Evolutionary conservation across 1,140 invertebrate genomes (phyloP), one percentile per base, ranked within the genome.

Genomic region (Papilio polytes): DNA sequence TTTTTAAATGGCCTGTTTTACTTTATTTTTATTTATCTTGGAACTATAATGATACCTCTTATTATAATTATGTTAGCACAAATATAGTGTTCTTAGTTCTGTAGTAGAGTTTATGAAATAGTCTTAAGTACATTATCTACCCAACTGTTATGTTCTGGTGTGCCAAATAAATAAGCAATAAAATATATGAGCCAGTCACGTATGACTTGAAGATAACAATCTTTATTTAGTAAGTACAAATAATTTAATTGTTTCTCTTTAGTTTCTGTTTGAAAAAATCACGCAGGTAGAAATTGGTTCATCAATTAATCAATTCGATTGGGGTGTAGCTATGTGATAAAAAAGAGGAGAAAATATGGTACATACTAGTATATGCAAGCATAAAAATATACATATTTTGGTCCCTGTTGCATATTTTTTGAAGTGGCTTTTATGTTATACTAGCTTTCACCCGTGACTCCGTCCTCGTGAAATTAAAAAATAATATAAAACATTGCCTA

Each of bases 111-210:
- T 26, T 56, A 56, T 1, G 15, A 13, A n/a, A 18, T 56, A 2
- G 18, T 56, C 18, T 18, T n/a, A 8, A 56, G 18, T 8, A 6
- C 18, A 13, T 66, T 63, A 63, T 63, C 31, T 36, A 36, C 31
- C 13, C 1, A 9, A 66, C 8, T 22, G 4, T 15, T 31, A 66
- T 12, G 6, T 70, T 31, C 2, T 31, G 31, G 63, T 31, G 63
- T 70, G 63, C 63, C 26, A 70, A 36, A 70, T 70, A 70, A 13
- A 70, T 13, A 31, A 26, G 22, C 26, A 70, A 63, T 63, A 63
- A 63, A 63, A 26, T 6, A 13, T 63, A 13, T 63, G 26, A 26
- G 9, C 20, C 59, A 4, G 59, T 63, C 59, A 63, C 59, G 59
- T 13, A 15, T 6, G 7, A 59, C 56, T 59, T 59, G 56, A 12